These are phyloP conservation scores for Caenorhabditis becei DNA, from an alignment of 2,888 invertebrate genomes.

Conservation along the genomic window DNA sequence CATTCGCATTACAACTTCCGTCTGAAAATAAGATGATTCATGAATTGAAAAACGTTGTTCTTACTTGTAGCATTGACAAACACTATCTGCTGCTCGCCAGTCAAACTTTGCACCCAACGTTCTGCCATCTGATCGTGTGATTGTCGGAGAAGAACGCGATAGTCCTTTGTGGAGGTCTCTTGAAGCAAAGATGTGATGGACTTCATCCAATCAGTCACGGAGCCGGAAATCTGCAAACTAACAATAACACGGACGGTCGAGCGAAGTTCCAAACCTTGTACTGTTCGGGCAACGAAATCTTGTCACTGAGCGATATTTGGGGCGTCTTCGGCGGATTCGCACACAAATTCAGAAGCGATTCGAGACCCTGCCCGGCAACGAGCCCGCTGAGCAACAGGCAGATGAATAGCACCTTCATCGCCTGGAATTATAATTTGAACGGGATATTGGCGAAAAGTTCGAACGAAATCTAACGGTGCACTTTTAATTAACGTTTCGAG, in stretches of 20 bases:
- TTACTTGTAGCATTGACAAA: constrained; percentile 33
- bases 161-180: constrained; percentile 23
- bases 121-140: constrained; percentile 9
- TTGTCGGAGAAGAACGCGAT: constrained; percentile 25
- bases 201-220: constrained; percentile 30
- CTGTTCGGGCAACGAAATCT: constrained; percentile 21
- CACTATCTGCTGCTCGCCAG: not conserved
- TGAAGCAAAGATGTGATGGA: constrained; percentile 20
- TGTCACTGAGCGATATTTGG: constrained; percentile 28
- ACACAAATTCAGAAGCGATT: constrained; percentile 22
- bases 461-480: too few species aligned
- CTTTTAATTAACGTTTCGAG: too few species aligned
- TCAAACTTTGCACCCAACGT: constrained; percentile 40
- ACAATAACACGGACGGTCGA: not conserved
- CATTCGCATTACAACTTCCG: constrained; percentile 37
- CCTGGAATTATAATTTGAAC: constrained; percentile 20
- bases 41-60: constrained; percentile 1
- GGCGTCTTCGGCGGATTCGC: constrained; percentile 28
- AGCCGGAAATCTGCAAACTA: constrained; percentile 47
- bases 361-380: constrained; percentile 6
- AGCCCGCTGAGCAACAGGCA: constrained; percentile 18
- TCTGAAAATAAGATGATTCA: constrained; percentile 12
- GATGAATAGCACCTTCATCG: constrained; percentile 24
- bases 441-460: too few species aligned
- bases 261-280: constrained; percentile 36